phyloP scores from a whole-genome alignment of 2,113 vertebrate genomes.

The Melanocharis versteri region DNA sequence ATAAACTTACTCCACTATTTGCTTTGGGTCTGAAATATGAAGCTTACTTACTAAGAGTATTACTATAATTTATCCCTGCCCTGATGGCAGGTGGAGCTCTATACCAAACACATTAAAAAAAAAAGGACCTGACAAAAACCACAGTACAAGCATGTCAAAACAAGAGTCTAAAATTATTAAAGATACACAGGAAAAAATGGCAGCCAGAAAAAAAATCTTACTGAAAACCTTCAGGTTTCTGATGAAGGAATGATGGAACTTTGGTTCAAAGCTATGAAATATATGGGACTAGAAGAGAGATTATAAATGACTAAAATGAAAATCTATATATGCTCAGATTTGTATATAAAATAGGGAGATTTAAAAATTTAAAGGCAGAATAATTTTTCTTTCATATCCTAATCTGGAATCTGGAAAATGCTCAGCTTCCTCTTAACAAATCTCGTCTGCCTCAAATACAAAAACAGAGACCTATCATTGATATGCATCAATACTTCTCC shows the following conservation, averaged over 20 bases:
- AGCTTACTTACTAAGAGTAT: not conserved
- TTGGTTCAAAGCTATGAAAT: not conserved
- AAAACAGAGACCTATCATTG: not conserved
- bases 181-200: not conserved
- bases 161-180: not conserved
- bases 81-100: not conserved
- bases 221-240: not conserved
- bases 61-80: not conserved
- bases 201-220: not conserved
- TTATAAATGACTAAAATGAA: not conserved
- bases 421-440: not conserved
- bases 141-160: not conserved
- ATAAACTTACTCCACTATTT: not conserved
- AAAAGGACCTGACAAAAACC: not conserved
- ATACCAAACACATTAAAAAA: not conserved
- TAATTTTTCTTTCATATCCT: not conserved
- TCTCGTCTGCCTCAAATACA: not conserved
- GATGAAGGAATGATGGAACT: not conserved
- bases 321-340: not conserved
- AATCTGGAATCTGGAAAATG: not conserved
- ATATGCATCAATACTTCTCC: not conserved
- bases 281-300: not conserved
- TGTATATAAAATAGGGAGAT: not conserved
- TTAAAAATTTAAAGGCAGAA: not conserved
- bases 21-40: constrained; percentile 5